Base-by-base conservation (phyloP, 2,113 vertebrate species). In the Thymallus thymallus region DNA sequence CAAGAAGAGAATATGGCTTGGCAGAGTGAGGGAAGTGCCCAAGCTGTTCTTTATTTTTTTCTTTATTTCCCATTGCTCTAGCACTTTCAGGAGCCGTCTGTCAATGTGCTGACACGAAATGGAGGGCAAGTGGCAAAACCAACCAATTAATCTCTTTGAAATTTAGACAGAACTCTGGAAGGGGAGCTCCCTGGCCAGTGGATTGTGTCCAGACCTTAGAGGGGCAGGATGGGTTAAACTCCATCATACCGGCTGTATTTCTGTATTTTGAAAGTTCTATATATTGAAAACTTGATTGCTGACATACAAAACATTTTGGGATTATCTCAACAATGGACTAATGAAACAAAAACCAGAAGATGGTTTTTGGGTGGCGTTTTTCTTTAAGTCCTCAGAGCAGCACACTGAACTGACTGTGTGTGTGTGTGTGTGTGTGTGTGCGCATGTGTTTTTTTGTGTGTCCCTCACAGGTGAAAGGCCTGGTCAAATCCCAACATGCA, bases 121-220 rank as follows among this genome's bases (percentile, higher is more conserved):
- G 84, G 73, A 56, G 45, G 77, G 64, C 48, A 18, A 51, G 16
- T 30, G 41, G 68, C 80, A 76, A 65, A 72, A 63, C 72, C 65
- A 73, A 83, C 64, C 67, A 13, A 77, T 85, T 35, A 67, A 82
- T 84, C 81, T 85, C 70, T 80, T 82, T 87, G 79, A 78, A 77
- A 73, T 71, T 72, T 70, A 81, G 71, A 81, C 77, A 83, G 62
- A 65, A 83, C 75, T 77, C 66, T 66, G 1, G 68, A 73, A 55
- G 56, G 79, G 70, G 82, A 84, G 46, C 64, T 87, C 82, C 72
- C 81, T 66, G 78, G 78, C 87, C 71, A 71, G 35, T 69, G 73
- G 61, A 46, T 29, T 51, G 77, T 83, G 81, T 86, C 72, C 84
- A 84, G 82, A 81, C n/a, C 5, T 60, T 41, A 72, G 74, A 72